phyloP scores from a whole-genome alignment of 2,797 vertebrate species.

The Xerus rutilus region DNA sequence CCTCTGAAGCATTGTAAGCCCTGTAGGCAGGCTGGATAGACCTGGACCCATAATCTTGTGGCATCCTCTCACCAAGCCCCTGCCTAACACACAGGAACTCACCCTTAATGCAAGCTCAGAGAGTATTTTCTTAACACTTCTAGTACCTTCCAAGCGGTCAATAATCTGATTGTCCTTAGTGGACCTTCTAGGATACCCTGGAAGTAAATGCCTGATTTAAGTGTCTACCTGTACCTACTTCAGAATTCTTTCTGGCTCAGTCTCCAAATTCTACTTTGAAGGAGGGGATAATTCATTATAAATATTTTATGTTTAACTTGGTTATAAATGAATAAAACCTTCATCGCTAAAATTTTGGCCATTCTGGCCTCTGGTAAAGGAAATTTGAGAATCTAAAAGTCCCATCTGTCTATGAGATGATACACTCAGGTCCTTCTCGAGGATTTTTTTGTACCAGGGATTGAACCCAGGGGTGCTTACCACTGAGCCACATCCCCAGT shows the following conservation, averaged over 20 bases:
- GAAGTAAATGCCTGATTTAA: background rate
- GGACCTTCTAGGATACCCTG: background rate
- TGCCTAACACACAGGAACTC: background rate
- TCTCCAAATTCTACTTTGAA: background rate
- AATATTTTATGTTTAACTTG: slow-evolving; percentile 27
- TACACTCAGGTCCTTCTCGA: background rate
- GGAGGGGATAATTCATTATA: background rate
- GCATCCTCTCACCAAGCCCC: background rate
- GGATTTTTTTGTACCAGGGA: background rate
- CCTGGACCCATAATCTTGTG: background rate
- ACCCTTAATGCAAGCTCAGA: background rate
- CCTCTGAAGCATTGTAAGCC: background rate
- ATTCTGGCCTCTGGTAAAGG: background rate
- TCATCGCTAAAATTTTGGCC: background rate
- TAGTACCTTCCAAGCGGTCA: background rate
- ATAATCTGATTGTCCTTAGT: background rate
- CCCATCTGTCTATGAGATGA: background rate
- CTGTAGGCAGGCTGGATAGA: background rate
- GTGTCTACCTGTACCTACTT: background rate
- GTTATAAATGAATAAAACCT: slow-evolving; percentile 13
- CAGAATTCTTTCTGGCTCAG: background rate
- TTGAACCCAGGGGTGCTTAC: too few relatives aligned
- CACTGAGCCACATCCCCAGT: background rate
- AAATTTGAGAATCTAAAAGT: background rate
- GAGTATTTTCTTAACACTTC: background rate